Conservation (phyloP, 2,797 vertebrate genomes). For the Tapera naevia region DNA sequence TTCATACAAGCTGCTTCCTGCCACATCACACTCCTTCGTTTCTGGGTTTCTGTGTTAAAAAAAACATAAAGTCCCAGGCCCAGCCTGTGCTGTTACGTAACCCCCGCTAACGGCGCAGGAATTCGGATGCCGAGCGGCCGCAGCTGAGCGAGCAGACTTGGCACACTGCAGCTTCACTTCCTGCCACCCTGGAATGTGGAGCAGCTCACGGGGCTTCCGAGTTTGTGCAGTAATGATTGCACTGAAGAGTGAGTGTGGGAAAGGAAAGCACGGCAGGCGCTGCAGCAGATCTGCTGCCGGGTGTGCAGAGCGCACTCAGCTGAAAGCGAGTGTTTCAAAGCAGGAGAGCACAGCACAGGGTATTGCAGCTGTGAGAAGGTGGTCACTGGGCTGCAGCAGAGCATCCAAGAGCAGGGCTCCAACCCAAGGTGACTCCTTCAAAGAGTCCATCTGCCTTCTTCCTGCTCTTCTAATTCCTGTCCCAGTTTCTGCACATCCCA, state of each 20-base stretch:
- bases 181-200: constrained; percentile 1
- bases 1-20: constrained; percentile 30
- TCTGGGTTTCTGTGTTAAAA: background rate
- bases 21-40: constrained; percentile 29
- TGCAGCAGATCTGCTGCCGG: background rate
- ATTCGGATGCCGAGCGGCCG: background rate
- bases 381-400: background rate
- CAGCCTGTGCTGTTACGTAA: background rate
- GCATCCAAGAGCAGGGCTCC: background rate
- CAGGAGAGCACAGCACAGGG: background rate
- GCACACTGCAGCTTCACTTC: constrained; percentile 30
- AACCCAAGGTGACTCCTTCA: background rate
- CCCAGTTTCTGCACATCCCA: background rate
- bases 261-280: constrained; percentile 11
- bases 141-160: background rate
- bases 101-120: background rate
- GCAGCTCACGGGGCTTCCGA: background rate
- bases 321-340: background rate
- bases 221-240: background rate
- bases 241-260: constrained; percentile 2
- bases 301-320: background rate
- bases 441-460: background rate
- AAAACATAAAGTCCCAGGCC: background rate
- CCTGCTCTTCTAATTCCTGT: background rate
- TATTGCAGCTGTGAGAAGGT: background rate